Evolutionary conservation across 2,888 invertebrate genomes (phyloP).

Genomic region (Autographa pulchrina): DNA sequence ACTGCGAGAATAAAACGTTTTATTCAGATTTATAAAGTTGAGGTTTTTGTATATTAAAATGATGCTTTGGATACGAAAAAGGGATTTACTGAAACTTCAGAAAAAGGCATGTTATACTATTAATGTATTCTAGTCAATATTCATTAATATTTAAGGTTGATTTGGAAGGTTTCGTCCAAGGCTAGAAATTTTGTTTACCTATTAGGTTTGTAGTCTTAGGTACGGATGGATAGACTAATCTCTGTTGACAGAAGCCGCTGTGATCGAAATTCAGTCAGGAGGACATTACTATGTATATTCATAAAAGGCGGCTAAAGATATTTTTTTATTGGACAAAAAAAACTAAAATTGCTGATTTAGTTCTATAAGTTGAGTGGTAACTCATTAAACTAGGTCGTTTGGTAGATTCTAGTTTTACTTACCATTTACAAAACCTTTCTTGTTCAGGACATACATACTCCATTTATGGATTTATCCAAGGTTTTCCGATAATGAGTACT

Average conservation of each 20-base stretch:
- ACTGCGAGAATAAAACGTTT: neutral
- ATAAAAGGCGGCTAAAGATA: no score
- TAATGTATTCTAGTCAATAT: neutral
- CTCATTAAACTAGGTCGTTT: no score
- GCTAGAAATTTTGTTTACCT: neutral
- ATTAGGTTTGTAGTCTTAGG: neutral
- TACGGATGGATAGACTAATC: neutral
- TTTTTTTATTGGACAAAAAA: no score
- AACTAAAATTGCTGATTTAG: no score
- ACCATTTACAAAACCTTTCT: no score
- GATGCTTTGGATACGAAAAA: slow-evolving; percentile 1
- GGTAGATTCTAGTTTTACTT: no score
- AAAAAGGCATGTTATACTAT: neutral
- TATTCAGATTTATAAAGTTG: slow-evolving; percentile 5
- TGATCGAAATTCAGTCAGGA: no score
- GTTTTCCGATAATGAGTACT: no score
- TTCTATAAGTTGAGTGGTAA: no score
- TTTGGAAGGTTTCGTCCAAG: neutral
- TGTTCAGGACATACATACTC: no score
- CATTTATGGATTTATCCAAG: no score
- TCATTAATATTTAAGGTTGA: neutral
- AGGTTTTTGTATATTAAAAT: neutral
- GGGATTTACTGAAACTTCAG: neutral
- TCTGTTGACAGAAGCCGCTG: neutral
- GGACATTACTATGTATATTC: no score